phyloP scores from a whole-genome alignment of 2,888 invertebrate species.

The Ariolimax columbianus region DNA sequence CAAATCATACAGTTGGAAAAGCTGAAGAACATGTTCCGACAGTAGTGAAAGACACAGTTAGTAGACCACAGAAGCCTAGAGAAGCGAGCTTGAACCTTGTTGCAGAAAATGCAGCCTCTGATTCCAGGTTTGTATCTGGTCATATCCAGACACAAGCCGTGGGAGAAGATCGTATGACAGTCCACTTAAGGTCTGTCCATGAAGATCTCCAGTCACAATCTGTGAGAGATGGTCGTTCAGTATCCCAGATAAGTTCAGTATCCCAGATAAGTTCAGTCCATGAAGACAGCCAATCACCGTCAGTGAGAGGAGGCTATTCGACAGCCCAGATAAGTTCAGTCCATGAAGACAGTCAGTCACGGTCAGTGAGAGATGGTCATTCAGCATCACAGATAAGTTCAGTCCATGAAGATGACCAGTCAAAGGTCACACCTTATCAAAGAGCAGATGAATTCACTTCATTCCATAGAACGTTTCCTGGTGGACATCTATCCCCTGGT shows the following conservation, averaged over 20 bases:
- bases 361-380: neutral
- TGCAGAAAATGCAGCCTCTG: neutral
- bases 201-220: too few relatives aligned
- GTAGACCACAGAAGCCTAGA: neutral
- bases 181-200: too few relatives aligned
- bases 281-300: too few relatives aligned
- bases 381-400: neutral
- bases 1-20: neutral
- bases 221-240: too few relatives aligned
- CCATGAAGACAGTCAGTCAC: too few relatives aligned
- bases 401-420: neutral
- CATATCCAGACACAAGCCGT: neutral
- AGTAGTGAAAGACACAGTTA: neutral
- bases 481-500: neutral
- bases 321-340: too few relatives aligned
- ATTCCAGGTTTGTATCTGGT: neutral
- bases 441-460: neutral
- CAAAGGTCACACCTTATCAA: neutral
- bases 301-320: too few relatives aligned
- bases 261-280: too few relatives aligned
- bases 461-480: neutral
- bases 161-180: neutral
- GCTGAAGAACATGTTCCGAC: neutral
- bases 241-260: too few relatives aligned
- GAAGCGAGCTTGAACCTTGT: neutral